A percentile compares a stretch with the other conserved stretches of the same genome.
These are phyloP conservation scores for Sternotherus odoratus DNA, from an alignment of 2,797 vertebrate genomes.

Conservation along the genomic window DNA sequence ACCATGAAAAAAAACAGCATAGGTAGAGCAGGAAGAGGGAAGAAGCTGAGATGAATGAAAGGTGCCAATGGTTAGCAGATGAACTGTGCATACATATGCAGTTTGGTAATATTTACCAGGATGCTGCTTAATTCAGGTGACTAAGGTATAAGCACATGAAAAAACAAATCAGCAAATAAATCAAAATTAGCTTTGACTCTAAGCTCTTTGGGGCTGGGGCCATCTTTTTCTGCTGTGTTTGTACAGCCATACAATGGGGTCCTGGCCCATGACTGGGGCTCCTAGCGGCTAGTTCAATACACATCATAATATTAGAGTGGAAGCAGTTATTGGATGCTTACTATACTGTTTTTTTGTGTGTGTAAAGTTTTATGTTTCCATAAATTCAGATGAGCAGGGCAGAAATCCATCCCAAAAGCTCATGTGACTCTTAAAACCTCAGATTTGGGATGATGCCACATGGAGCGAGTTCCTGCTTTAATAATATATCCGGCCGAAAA, in stretches of 20 bases:
- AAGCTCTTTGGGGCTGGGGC: conserved; percentile 9
- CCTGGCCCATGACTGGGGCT: neutral
- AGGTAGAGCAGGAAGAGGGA: neutral
- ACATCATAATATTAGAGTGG: neutral
- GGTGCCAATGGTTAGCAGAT: neutral
- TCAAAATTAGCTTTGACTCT: neutral
- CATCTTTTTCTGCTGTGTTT: neutral
- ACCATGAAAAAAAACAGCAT: neutral
- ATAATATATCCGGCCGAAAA: neutral
- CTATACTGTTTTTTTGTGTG: neutral
- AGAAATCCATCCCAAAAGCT: neutral
- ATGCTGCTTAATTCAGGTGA: neutral
- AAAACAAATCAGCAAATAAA: neutral
- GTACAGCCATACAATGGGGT: neutral
- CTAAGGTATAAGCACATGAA: neutral
- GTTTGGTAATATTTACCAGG: neutral
- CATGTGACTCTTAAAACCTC: conserved; percentile 4
- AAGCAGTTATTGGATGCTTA: conserved; percentile 3
- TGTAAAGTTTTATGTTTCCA: neutral
- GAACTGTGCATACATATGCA: neutral
- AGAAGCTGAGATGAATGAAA: neutral
- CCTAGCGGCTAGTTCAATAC: neutral
- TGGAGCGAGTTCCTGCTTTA: neutral
- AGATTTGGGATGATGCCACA: neutral
- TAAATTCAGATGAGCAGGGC: neutral